Evolutionary conservation across 2,113 vertebrate genomes (phyloP).

Genomic region (Gobius niger): DNA sequence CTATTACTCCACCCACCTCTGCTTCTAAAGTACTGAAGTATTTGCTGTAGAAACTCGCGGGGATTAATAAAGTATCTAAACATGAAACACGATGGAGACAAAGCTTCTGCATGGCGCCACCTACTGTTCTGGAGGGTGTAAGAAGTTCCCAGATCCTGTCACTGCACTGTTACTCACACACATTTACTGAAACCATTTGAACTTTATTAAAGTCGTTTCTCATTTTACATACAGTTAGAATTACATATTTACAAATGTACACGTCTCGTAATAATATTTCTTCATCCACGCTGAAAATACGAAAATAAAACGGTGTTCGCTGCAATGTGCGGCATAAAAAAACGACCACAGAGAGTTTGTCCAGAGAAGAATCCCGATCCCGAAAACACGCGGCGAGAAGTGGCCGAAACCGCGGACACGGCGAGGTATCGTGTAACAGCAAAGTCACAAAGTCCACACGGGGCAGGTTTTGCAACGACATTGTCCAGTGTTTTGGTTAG

Average conservation of each 20-base stretch:
- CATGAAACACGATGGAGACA: too few relatives aligned
- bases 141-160: too few relatives aligned
- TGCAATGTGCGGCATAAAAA: slow-evolving; percentile 79
- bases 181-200: slow-evolving; percentile 60
- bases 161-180: too few relatives aligned
- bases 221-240: slow-evolving; percentile 76
- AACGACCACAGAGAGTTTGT: slow-evolving; percentile 48
- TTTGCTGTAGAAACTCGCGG: too few relatives aligned
- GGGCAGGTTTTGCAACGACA: neutral
- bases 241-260: slow-evolving; percentile 82
- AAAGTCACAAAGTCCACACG: slow-evolving; percentile 44
- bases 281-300: slow-evolving; percentile 66
- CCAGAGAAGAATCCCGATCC: slow-evolving; percentile 49
- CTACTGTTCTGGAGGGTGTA: too few relatives aligned
- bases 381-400: slow-evolving; percentile 43
- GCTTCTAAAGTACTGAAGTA: too few relatives aligned
- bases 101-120: too few relatives aligned
- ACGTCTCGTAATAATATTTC: slow-evolving; percentile 60
- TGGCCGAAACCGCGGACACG: slow-evolving; percentile 32
- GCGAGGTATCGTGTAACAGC: slow-evolving; percentile 58
- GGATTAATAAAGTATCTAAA: too few relatives aligned
- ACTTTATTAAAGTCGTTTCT: slow-evolving; percentile 80
- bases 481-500: neutral
- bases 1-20: too few relatives aligned
- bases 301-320: slow-evolving; percentile 73